phyloP scores from a whole-genome alignment of 2,113 vertebrate genomes.

The Entomyzon cyanotis region DNA sequence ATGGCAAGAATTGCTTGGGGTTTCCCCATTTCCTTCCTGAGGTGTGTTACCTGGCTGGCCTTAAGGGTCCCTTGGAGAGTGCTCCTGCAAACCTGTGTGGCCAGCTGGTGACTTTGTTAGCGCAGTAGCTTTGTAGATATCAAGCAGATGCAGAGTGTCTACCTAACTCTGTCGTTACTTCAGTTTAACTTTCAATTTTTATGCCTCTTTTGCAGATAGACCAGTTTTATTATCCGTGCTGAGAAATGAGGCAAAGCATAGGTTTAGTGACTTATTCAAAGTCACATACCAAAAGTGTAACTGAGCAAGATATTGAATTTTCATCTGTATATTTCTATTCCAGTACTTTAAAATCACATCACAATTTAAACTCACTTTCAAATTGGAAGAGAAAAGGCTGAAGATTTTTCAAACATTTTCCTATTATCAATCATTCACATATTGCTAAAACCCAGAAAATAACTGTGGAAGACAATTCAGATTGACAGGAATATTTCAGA shows the following conservation, averaged over 20 bases:
- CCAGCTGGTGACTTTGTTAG: background rate
- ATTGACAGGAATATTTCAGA: background rate
- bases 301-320: background rate
- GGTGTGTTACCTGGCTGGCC: background rate
- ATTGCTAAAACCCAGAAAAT: background rate
- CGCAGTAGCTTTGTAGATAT: background rate
- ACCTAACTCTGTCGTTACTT: background rate
- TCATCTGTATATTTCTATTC: background rate
- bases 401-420: background rate
- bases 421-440: background rate
- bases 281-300: background rate
- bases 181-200: background rate
- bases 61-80: background rate
- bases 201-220: background rate
- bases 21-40: background rate
- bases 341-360: background rate
- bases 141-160: background rate
- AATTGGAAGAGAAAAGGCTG: background rate
- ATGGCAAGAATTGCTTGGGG: background rate
- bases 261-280: background rate
- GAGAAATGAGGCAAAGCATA: background rate
- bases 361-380: conserved; percentile 8
- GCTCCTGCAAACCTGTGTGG: background rate
- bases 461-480: background rate
- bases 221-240: background rate